Evolutionary conservation across 2,113 vertebrate genomes (phyloP).

Genomic region (Leptocoma aspasia): DNA sequence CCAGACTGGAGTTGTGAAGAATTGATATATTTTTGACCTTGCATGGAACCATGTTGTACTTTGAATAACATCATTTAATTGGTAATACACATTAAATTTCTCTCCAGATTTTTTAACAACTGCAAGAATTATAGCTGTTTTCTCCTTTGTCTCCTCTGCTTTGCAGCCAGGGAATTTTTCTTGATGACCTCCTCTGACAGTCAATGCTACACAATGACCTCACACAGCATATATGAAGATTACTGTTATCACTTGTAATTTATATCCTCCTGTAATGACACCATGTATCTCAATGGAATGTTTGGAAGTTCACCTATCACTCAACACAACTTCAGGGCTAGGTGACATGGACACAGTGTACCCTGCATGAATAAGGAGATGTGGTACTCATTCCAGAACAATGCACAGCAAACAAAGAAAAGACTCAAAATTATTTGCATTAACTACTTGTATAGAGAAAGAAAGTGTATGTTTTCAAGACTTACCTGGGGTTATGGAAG

Average conservation of each 20-base stretch:
- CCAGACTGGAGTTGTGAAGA: neutral
- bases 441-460: neutral
- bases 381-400: neutral
- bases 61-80: neutral
- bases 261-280: neutral
- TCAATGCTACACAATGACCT: neutral
- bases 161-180: neutral
- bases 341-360: neutral
- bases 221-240: neutral
- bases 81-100: neutral
- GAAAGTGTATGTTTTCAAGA: neutral
- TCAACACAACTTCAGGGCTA: neutral
- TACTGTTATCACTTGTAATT: neutral
- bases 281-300: neutral
- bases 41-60: neutral
- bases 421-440: neutral
- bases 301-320: neutral
- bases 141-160: neutral
- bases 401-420: neutral
- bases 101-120: neutral
- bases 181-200: neutral
- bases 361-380: neutral
- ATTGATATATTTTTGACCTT: neutral
- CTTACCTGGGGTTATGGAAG: conserved; percentile 4
- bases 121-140: neutral